phyloP scores from a whole-genome alignment of 2,797 vertebrate genomes.

The Siniperca obscura region DNA sequence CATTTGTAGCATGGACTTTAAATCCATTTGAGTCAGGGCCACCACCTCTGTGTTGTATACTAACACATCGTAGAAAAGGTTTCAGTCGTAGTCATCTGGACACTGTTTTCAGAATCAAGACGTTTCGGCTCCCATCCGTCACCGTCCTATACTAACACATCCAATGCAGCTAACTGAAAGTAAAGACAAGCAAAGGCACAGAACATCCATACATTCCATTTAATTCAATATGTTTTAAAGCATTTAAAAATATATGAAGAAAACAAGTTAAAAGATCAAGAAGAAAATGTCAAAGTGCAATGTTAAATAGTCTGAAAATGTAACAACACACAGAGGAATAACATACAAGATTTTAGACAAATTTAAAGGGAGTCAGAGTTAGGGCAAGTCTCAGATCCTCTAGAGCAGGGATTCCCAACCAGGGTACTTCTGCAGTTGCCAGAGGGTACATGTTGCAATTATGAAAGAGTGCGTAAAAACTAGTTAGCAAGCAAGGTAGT shows the following conservation, averaged over 20 bases:
- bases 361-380: conserved; percentile 2
- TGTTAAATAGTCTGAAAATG: conserved; percentile 1
- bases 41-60: background rate
- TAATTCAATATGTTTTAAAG: conserved; percentile 4
- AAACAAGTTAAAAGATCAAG: background rate
- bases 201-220: background rate
- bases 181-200: background rate
- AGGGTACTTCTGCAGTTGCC: background rate
- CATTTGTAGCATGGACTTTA: background rate
- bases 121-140: too few relatives aligned
- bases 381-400: background rate
- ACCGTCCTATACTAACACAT: background rate
- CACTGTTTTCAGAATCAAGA: too few relatives aligned
- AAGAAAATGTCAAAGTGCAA: conserved; percentile 7
- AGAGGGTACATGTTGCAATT: too few relatives aligned
- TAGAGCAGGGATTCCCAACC: too few relatives aligned
- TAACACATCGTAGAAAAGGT: too few relatives aligned
- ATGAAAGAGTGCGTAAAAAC: too few relatives aligned
- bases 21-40: conserved; percentile 12
- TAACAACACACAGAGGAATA: conserved; percentile 8
- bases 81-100: too few relatives aligned
- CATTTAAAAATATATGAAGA: conserved; percentile 6
- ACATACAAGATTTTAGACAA: background rate
- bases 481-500: too few relatives aligned
- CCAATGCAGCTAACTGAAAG: background rate